phyloP scores from a whole-genome alignment of 2,113 vertebrate genomes.

The Megaceryle maxima region DNA sequence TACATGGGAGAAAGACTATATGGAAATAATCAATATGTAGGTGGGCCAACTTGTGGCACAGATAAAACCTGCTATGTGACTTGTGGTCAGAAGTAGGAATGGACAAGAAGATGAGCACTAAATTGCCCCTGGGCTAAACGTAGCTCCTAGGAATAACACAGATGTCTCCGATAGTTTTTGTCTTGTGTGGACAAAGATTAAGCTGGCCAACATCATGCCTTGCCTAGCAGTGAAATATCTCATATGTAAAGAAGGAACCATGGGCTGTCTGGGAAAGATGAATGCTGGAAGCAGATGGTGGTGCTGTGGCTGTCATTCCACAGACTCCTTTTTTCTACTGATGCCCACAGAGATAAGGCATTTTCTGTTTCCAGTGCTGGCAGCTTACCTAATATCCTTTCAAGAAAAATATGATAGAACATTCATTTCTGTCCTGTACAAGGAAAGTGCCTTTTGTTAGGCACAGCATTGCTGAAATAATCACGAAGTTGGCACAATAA shows the following conservation, averaged over 20 bases:
- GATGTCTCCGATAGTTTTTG: not conserved
- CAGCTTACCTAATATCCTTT: not conserved
- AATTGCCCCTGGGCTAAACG: not conserved
- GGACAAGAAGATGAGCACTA: not conserved
- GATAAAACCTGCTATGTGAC: no score
- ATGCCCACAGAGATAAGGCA: not conserved
- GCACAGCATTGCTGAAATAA: not conserved
- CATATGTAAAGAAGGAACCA: not conserved
- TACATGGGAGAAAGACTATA: no score
- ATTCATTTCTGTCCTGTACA: not conserved
- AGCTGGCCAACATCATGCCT: not conserved
- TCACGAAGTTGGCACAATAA: not conserved
- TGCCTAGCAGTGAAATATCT: not conserved
- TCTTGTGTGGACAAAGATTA: not conserved
- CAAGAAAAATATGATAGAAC: not conserved
- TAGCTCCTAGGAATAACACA: not conserved
- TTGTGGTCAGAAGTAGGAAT: not conserved
- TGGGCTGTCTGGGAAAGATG: not conserved
- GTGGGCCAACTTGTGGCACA: no score
- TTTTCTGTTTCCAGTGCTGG: not conserved
- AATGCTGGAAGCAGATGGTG: not conserved
- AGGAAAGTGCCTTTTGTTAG: not conserved
- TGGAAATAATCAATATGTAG: no score
- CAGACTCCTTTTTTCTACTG: not conserved
- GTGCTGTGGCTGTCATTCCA: not conserved